These are phyloP conservation scores for Oscheius sp. DNA, from an alignment of 2,888 invertebrate species.

Conservation along the genomic window DNA sequence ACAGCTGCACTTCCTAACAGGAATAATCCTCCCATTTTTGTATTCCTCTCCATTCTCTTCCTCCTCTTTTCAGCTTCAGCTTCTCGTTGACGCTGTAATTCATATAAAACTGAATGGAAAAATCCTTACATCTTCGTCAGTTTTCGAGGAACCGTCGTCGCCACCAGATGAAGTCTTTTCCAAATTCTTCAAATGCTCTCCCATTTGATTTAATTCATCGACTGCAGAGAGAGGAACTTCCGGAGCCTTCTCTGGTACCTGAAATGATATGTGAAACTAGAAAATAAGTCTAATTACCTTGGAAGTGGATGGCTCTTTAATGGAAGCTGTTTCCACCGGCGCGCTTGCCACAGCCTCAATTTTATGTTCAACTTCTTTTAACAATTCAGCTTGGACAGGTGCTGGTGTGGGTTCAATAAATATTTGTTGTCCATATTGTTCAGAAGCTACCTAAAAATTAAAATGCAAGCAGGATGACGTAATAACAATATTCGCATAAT, in stretches of 20 bases:
- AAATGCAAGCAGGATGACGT: neutral
- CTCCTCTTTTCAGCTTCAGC: constrained; percentile 62
- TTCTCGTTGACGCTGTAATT: constrained; percentile 19
- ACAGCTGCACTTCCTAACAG: constrained; percentile 52
- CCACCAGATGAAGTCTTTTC: neutral
- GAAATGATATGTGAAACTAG: neutral
- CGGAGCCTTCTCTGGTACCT: constrained; percentile 9
- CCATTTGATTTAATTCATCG: constrained; percentile 14
- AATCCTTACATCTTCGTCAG: constrained; percentile 11
- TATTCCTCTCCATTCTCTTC: constrained; percentile 62
- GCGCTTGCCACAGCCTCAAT: neutral
- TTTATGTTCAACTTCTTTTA: neutral
- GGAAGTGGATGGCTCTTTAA: neutral
- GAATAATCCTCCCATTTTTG: constrained; percentile 52
- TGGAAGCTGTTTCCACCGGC: neutral
- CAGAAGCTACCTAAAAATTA: neutral
- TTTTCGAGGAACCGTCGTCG: neutral
- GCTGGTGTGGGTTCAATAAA: neutral
- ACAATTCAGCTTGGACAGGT: neutral
- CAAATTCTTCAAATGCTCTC: constrained; percentile 11
- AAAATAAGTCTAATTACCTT: neutral
- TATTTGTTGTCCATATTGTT: neutral
- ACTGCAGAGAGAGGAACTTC: constrained; percentile 17
- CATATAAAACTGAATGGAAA: neutral
- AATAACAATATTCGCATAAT: no score